Conservation (phyloP, 2,113 vertebrate species). For the Cromileptes altivelis region DNA sequence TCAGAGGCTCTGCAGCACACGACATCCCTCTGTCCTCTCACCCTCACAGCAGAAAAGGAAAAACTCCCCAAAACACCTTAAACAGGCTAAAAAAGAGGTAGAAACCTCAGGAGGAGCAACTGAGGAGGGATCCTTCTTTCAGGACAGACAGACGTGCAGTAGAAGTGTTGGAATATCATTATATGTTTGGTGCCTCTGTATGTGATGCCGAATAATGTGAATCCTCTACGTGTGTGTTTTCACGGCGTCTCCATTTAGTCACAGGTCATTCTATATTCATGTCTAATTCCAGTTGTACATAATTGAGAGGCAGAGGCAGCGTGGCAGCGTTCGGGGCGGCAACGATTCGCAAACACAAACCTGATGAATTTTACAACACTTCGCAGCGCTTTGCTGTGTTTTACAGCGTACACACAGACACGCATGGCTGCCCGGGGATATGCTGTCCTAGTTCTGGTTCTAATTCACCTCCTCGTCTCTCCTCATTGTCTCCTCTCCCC, state of each 20-base stretch:
- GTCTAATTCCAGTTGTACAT: constrained; percentile 67
- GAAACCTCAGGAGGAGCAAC: too few species aligned
- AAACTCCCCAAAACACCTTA: too few species aligned
- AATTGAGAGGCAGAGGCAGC: constrained; percentile 54
- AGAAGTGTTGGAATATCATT: neutral
- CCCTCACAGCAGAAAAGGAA: too few species aligned
- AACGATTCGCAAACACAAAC: constrained; percentile 62
- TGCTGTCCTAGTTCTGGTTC: constrained; percentile 40
- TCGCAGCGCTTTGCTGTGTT: constrained; percentile 60
- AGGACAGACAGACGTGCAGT: too few species aligned
- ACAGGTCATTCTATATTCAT: constrained; percentile 53
- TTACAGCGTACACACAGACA: constrained; percentile 60
- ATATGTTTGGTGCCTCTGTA: neutral
- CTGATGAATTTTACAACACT: constrained; percentile 76
- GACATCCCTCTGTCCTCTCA: too few species aligned
- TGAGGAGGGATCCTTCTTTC: too few species aligned
- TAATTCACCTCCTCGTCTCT: constrained; percentile 26
- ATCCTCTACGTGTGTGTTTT: neutral
- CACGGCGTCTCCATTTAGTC: constrained; percentile 11
- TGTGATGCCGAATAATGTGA: neutral
- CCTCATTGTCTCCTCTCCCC: constrained; percentile 22
- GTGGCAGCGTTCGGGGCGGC: constrained; percentile 32
- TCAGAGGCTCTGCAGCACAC: too few species aligned
- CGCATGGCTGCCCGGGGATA: constrained; percentile 49
- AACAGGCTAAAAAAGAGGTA: too few species aligned